Conservation (phyloP, 1,140 invertebrate genomes). For the Formica exsecta region DNA sequence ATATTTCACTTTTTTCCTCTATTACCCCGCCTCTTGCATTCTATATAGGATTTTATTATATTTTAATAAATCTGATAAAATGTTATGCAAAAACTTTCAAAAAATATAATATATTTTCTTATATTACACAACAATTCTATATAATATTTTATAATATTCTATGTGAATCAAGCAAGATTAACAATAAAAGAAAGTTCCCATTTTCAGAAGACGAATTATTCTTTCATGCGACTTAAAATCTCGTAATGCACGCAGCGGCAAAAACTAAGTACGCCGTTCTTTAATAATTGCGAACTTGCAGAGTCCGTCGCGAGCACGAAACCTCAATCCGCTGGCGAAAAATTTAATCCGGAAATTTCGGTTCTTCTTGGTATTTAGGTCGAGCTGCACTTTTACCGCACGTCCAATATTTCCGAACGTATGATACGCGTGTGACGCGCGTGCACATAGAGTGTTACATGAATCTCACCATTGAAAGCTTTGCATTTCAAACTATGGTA, state of each 20-base stretch:
- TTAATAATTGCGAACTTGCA: constrained; percentile 54
- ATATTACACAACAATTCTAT: not conserved
- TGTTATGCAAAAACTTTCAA: not conserved
- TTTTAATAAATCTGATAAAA: not conserved
- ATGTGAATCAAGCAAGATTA: not conserved
- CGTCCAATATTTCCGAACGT: constrained; percentile 46
- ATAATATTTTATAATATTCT: not conserved
- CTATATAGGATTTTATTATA: not conserved
- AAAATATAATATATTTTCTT: not conserved
- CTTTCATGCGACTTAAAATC: constrained; percentile 43
- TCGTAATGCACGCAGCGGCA: constrained; percentile 32
- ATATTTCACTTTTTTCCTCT: not conserved
- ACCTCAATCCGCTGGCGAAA: constrained; percentile 41
- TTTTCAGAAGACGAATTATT: constrained; percentile 21
- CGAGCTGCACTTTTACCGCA: constrained; percentile 45
- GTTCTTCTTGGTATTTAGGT: constrained; percentile 53
- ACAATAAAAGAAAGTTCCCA: not conserved
- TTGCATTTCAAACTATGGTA: constrained; percentile 33
- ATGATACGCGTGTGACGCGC: constrained; percentile 26
- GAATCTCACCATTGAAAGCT: constrained; percentile 40
- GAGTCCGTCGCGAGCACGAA: constrained; percentile 4
- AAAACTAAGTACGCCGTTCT: constrained; percentile 54
- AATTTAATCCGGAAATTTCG: constrained; percentile 60
- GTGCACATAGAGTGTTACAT: not conserved
- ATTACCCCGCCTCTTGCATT: not conserved